Percentiles rank a stretch among this genome's conserved stretches.
These are phyloP conservation scores for Melanocharis versteri DNA, from an alignment of 2,113 vertebrate genomes.

Conservation along the genomic window DNA sequence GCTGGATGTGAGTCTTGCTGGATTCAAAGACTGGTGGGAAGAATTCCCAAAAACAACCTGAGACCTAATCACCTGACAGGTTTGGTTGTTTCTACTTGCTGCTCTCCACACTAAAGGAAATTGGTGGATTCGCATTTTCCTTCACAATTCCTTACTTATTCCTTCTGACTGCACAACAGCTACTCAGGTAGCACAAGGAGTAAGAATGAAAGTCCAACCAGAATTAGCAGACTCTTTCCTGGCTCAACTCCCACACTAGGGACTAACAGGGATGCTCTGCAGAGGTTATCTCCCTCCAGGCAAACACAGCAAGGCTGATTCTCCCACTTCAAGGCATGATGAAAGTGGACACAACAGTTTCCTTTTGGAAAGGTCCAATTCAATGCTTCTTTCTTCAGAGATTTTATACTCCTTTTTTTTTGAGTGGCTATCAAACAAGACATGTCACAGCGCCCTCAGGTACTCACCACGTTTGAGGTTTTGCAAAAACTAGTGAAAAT, in stretches of 20 bases:
- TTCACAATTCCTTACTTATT: not conserved
- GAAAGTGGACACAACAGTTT: not conserved
- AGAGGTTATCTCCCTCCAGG: not conserved
- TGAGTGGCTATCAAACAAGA: not conserved
- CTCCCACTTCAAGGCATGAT: not conserved
- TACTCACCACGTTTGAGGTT: not conserved
- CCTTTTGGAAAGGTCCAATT: not conserved
- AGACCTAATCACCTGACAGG: not conserved
- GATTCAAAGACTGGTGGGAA: not conserved
- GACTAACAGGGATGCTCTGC: not conserved
- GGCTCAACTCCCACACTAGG: not conserved
- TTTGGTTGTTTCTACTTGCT: not conserved
- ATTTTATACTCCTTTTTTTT: not conserved
- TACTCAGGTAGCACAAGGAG: rapidly evolving
- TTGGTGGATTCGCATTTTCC: not conserved
- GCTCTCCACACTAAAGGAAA: not conserved
- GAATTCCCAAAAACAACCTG: not conserved
- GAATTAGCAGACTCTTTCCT: not conserved
- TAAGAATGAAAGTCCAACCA: not conserved
- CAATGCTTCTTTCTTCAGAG: not conserved
- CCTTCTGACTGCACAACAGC: not conserved
- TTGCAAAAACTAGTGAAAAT: not conserved
- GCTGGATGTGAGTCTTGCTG: not conserved
- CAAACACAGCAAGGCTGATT: not conserved
- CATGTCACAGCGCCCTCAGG: not conserved